phyloP scores from a whole-genome alignment of 2,113 vertebrate species.

The Pterocles burchelli region DNA sequence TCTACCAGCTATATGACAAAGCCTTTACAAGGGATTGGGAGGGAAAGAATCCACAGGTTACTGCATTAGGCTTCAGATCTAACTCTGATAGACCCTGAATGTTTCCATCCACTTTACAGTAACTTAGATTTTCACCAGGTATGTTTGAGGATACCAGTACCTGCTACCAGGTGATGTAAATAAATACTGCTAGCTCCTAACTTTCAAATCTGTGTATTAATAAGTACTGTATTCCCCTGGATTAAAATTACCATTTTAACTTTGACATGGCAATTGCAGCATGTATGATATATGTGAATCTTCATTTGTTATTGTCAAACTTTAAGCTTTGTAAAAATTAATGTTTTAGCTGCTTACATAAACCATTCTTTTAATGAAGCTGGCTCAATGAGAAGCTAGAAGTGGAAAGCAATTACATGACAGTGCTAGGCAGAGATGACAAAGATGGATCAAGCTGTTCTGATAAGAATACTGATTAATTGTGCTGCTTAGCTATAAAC shows the following conservation, averaged over 20 bases:
- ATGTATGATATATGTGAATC: neutral
- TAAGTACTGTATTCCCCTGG: neutral
- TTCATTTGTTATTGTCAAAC: neutral
- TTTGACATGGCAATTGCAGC: neutral
- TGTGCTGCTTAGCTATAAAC: neutral
- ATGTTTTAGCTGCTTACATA: neutral
- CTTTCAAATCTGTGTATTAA: neutral
- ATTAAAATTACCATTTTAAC: neutral
- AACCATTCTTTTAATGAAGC: neutral
- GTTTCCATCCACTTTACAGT: neutral
- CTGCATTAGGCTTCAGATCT: neutral
- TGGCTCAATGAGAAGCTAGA: neutral
- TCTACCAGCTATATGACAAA: neutral
- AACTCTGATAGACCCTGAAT: neutral
- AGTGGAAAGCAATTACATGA: neutral
- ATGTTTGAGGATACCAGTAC: neutral
- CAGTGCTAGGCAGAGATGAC: neutral
- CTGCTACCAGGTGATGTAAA: neutral
- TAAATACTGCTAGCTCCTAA: neutral
- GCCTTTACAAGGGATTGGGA: accelerated
- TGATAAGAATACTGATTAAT: conserved; percentile 11
- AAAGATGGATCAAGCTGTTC: conserved; percentile 4
- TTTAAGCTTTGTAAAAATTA: neutral
- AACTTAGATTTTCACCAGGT: neutral
- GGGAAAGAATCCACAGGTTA: neutral